Evolutionary conservation across 1,140 invertebrate species (phyloP).

Genomic region (Oryctes rhinoceros): DNA sequence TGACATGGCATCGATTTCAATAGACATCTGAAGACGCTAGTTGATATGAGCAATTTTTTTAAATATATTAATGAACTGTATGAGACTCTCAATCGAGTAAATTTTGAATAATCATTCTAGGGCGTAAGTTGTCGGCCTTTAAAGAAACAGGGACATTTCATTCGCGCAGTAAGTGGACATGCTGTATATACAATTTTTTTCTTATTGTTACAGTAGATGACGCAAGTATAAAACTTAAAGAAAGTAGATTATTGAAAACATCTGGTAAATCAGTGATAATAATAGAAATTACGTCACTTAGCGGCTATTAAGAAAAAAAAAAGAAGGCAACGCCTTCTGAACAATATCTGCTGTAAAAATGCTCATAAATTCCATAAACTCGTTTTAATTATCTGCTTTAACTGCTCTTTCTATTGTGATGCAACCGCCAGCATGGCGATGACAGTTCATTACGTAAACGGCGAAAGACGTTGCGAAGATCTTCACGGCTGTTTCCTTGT

Average conservation of each 20-base stretch:
- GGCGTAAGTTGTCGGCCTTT: no score
- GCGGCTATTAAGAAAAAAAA: not conserved
- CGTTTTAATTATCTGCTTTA: not conserved
- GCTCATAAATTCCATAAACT: not conserved
- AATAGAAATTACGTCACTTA: slow-evolving; percentile 6
- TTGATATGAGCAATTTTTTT: no score
- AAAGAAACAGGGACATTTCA: no score
- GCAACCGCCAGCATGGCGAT: not conserved
- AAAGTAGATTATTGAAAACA: not conserved
- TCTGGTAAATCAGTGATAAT: not conserved
- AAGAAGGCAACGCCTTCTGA: not conserved
- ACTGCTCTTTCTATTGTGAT: not conserved
- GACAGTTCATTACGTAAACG: not conserved
- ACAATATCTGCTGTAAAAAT: not conserved
- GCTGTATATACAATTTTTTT: no score
- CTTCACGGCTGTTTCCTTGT: not conserved
- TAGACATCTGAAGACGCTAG: no score
- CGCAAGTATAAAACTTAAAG: not conserved
- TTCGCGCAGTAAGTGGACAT: no score
- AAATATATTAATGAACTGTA: no score
- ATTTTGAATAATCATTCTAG: no score
- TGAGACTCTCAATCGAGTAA: no score
- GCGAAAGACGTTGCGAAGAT: not conserved
- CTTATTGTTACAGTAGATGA: no score
- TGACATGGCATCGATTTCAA: no score